A percentile compares a stretch with the other conserved stretches of the same genome.
Evolutionary conservation across 2,888 invertebrate species (phyloP).

Genomic region (Horisme vitalbata): DNA sequence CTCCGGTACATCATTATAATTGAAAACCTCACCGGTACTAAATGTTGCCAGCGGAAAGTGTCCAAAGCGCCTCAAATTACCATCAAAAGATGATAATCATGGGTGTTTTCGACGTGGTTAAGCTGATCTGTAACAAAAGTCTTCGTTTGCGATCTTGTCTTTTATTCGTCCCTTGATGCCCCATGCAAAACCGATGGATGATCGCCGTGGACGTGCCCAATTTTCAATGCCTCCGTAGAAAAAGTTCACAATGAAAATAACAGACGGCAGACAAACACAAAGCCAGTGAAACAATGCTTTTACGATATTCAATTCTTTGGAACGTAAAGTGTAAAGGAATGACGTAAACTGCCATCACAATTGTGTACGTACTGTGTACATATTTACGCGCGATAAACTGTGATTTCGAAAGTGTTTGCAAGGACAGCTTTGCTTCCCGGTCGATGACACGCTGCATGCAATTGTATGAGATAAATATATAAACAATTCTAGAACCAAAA

Average conservation of each 20-base stretch:
- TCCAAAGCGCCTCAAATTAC: slow-evolving; percentile 79
- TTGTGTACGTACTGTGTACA: too few species aligned
- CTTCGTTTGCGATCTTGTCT: slow-evolving; percentile 76
- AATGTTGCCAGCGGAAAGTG: slow-evolving; percentile 72
- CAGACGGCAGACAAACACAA: slow-evolving; percentile 54
- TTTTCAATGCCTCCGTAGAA: slow-evolving; percentile 47
- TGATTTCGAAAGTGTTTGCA: slow-evolving; percentile 38
- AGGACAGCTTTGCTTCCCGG: slow-evolving; percentile 51
- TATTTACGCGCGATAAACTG: slow-evolving; percentile 3
- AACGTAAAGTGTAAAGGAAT: slow-evolving; percentile 37
- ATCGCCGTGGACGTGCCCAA: slow-evolving; percentile 54
- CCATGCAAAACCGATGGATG: slow-evolving; percentile 65
- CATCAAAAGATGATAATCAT: slow-evolving; percentile 83
- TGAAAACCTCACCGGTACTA: slow-evolving; percentile 75
- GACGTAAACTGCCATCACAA: slow-evolving; percentile 27
- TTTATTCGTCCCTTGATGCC: slow-evolving; percentile 56
- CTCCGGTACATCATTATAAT: slow-evolving; percentile 65
- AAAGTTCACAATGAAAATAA: slow-evolving; percentile 42
- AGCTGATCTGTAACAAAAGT: slow-evolving; percentile 82
- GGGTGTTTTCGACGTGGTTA: slow-evolving; percentile 82
- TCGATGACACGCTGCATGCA: slow-evolving; percentile 54
- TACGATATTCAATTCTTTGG: slow-evolving; percentile 34
- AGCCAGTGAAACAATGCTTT: slow-evolving; percentile 53
- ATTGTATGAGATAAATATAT: slow-evolving; percentile 33
- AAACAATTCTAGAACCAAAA: slow-evolving; percentile 54